Percentiles rank a stretch among this genome's conserved stretches.
Conservation (phyloP, 2,888 invertebrate genomes). For the Eucriotettix oculatus region DNA sequence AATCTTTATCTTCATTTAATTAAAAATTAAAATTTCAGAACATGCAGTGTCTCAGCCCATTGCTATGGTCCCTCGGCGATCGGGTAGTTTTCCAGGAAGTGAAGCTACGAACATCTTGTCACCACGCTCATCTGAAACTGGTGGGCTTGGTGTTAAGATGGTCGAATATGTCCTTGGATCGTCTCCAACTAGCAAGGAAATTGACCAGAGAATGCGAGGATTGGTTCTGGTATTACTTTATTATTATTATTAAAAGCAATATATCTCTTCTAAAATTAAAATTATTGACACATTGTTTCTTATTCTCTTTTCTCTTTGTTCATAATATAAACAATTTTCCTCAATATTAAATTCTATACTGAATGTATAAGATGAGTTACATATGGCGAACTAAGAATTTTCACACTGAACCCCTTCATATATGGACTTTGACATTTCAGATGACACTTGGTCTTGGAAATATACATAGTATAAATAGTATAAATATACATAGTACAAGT, state of each 20-base stretch:
- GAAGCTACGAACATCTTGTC: constrained; percentile 41
- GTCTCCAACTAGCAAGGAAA: constrained; percentile 66
- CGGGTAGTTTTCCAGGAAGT: constrained; percentile 45
- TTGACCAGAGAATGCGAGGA: constrained; percentile 47
- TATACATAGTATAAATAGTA: no score
- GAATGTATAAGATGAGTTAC: no score
- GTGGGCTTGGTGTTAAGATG: constrained; percentile 91
- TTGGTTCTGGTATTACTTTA: constrained; percentile 33
- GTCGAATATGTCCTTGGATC: constrained; percentile 94
- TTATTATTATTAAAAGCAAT: constrained; percentile 12
- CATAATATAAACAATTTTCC: no score
- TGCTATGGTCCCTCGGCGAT: constrained; percentile 58
- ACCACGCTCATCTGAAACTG: constrained; percentile 69
- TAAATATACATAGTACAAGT: no score
- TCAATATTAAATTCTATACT: no score
- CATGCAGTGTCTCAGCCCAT: constrained; percentile 55
- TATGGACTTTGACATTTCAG: no score
- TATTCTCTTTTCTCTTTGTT: no score
- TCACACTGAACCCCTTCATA: no score
- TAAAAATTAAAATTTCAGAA: constrained; percentile 25
- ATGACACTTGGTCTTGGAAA: no score
- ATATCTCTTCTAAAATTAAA: not conserved
- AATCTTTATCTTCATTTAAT: no score
- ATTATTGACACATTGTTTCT: not conserved
- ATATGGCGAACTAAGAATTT: no score